phyloP scores from a whole-genome alignment of 1,140 invertebrate genomes.

The Akabosia matsudoensis region DNA sequence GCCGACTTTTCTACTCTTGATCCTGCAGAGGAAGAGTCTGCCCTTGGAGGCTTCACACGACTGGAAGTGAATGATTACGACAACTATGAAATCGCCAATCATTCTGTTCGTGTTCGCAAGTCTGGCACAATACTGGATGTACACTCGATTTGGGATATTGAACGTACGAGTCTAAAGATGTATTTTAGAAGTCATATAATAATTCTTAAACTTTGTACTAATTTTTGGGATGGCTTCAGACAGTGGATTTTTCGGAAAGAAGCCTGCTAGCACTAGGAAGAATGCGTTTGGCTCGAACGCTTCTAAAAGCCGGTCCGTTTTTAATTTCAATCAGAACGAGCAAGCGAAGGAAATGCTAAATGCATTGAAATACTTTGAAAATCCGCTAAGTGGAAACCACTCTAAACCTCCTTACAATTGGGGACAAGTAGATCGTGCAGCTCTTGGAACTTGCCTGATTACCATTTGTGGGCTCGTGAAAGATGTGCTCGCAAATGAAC shows the following conservation, averaged over 20 bases:
- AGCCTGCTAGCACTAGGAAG: neutral
- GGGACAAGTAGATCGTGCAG: constrained; percentile 54
- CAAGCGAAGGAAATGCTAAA: constrained; percentile 58
- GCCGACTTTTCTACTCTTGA: neutral
- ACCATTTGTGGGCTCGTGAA: constrained; percentile 47
- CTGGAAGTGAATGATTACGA: neutral
- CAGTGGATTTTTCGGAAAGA: constrained; percentile 31
- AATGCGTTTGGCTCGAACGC: constrained; percentile 25
- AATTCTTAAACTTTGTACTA: neutral
- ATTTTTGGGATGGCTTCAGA: too few species aligned
- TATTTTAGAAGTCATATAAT: neutral
- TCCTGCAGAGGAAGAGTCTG: neutral
- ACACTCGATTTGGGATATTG: constrained; percentile 55
- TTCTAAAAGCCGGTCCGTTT: constrained; percentile 45
- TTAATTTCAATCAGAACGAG: constrained; percentile 49
- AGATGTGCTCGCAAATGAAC: constrained; percentile 51
- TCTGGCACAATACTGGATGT: constrained; percentile 57
- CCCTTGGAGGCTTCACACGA: neutral
- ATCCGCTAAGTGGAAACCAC: too few species aligned
- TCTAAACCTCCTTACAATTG: constrained; percentile 56
- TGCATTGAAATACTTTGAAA: constrained; percentile 58
- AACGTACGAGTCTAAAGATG: constrained; percentile 40
- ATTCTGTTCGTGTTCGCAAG: constrained; percentile 56
- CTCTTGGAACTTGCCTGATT: constrained; percentile 46
- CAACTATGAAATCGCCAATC: constrained; percentile 57